These are phyloP conservation scores for Colletes gigas DNA, from an alignment of 1,140 invertebrate species.

Conservation along the genomic window DNA sequence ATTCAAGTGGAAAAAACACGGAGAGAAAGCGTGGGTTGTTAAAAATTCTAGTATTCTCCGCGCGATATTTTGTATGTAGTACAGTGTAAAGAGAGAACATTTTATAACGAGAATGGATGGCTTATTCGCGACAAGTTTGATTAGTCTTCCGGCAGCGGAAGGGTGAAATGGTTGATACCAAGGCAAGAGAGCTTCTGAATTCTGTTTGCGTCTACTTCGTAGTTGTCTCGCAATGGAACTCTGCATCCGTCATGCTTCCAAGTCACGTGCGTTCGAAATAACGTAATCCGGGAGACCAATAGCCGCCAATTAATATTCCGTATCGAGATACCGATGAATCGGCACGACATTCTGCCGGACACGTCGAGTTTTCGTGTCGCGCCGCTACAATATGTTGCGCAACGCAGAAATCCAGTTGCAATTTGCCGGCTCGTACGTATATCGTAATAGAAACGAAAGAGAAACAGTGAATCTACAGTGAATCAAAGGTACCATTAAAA, in stretches of 20 bases:
- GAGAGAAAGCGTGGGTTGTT: too few relatives aligned
- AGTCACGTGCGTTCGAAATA: slow-evolving; percentile 59
- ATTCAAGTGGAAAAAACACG: too few relatives aligned
- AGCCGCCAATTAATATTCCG: slow-evolving; percentile 63
- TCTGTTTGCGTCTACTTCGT: slow-evolving; percentile 38
- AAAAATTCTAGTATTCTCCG: too few relatives aligned
- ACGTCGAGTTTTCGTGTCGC: slow-evolving; percentile 41
- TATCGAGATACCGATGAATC: slow-evolving; percentile 57
- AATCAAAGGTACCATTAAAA: background rate
- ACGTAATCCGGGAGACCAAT: slow-evolving; percentile 61
- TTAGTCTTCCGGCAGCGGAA: background rate
- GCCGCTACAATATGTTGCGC: slow-evolving; percentile 39
- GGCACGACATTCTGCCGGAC: slow-evolving; percentile 29
- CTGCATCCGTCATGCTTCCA: slow-evolving; percentile 36
- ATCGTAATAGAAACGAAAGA: slow-evolving; percentile 1
- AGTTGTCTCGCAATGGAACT: slow-evolving; percentile 35
- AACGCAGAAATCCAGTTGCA: slow-evolving; percentile 41
- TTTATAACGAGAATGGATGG: background rate
- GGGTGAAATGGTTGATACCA: background rate
- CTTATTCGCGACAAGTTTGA: background rate
- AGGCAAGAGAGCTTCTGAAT: slow-evolving; percentile 30
- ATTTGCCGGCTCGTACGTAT: slow-evolving; percentile 10
- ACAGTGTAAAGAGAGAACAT: too few relatives aligned
- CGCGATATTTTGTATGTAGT: too few relatives aligned
- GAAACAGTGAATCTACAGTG: slow-evolving; percentile 7